A percentile compares a stretch with the other conserved stretches of the same genome.
Conservation (phyloP, 2,113 vertebrate species). For the Scolopax mira region DNA sequence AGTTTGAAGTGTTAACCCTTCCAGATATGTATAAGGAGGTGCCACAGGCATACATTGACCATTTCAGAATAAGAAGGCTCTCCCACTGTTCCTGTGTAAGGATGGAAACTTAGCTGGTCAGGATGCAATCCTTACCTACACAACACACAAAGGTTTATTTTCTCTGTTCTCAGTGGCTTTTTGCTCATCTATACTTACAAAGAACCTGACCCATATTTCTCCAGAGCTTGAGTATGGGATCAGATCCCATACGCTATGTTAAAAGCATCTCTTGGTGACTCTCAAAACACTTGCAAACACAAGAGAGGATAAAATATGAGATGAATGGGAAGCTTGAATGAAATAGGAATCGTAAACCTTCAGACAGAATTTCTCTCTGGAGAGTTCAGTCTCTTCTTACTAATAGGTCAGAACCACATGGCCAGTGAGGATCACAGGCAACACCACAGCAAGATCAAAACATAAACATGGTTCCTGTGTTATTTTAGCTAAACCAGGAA, state of each 20-base stretch:
- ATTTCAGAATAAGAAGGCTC: not conserved
- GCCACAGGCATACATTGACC: not conserved
- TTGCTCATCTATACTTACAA: not conserved
- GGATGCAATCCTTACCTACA: not conserved
- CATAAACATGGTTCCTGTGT: not conserved
- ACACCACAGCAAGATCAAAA: not conserved
- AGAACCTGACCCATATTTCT: not conserved
- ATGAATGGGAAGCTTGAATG: constrained; percentile 51
- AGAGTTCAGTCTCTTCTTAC: not conserved
- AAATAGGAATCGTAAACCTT: constrained; percentile 21
- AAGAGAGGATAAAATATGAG: constrained; percentile 31
- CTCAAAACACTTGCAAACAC: constrained; percentile 10
- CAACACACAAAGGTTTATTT: rapidly evolving
- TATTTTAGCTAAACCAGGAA: constrained; percentile 34
- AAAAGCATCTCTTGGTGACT: constrained; percentile 8
- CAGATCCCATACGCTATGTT: not conserved
- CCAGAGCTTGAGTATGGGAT: not conserved
- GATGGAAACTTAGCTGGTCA: not conserved
- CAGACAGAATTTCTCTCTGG: not conserved
- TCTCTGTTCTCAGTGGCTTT: not conserved
- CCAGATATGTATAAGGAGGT: not conserved
- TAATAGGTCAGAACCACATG: not conserved
- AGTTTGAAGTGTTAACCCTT: constrained; percentile 30
- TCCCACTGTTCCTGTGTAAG: not conserved
- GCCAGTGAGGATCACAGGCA: not conserved